A percentile compares a stretch with the other conserved stretches of the same genome.
Conservation (phyloP, 2,888 invertebrate species). For the Phyto melanocephala region DNA sequence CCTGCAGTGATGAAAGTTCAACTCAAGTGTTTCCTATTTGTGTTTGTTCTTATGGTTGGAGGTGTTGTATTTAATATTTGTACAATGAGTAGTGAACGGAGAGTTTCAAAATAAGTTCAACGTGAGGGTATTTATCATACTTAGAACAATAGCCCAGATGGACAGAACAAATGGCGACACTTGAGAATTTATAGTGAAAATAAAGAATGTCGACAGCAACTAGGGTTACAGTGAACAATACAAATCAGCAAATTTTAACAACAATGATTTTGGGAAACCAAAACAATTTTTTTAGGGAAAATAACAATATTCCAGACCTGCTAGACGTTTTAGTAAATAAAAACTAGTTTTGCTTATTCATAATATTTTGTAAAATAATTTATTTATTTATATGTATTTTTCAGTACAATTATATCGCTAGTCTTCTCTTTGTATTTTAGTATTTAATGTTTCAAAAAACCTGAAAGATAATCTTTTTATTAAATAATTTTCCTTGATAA, state of each 20-base stretch:
- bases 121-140: conserved; percentile 46
- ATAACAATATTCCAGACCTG: too few relatives aligned
- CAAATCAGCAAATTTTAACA: not conserved
- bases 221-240: not conserved
- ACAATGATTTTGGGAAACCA: not conserved
- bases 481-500: too few relatives aligned
- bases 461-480: too few relatives aligned
- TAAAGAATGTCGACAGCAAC: not conserved
- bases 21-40: conserved; percentile 4
- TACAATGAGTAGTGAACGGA: not conserved
- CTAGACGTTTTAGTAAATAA: too few relatives aligned
- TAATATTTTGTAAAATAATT: too few relatives aligned
- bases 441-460: too few relatives aligned
- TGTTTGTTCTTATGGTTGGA: not conserved
- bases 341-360: too few relatives aligned
- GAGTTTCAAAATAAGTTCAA: conserved; percentile 5
- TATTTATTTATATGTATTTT: too few relatives aligned
- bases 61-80: conserved; percentile 25
- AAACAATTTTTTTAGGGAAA: too few relatives aligned
- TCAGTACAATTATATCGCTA: too few relatives aligned
- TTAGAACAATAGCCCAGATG: conserved; percentile 22
- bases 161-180: conserved; percentile 34
- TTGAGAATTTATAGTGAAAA: conserved; percentile 18
- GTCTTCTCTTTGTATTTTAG: too few relatives aligned
- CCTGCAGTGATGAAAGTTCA: conserved; percentile 14